Base-by-base conservation (phyloP, 1,140 invertebrate species). In the Drosophila setifemur region DNA sequence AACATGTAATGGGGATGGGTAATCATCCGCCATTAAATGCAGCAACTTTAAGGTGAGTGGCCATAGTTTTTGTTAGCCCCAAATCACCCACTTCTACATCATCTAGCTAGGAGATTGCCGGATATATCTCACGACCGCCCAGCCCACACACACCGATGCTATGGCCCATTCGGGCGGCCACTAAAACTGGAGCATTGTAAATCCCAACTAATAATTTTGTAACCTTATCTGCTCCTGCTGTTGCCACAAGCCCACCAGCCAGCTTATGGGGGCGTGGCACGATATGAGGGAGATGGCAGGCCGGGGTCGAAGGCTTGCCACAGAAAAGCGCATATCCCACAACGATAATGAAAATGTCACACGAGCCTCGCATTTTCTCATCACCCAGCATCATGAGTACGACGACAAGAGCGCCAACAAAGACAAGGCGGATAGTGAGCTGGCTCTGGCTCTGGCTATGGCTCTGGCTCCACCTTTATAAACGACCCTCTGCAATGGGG, bases 281-380 rank as follows among this genome's bases (percentile, higher is more conserved):
- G 12, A n/a, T 3, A 11, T 18, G 23, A 21, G 55, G n/a, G 1
- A 11, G 45, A 14, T 4, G 8, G 11, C 7, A 6, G 25, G 42
- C 37, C 25, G 54, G 71, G 64, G 53, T 50, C 42, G 47, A 35
- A 55, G 52, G 49, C 31, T 31, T 33, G 54, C 18, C 55, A 63
- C 47, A 73, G 79, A 71, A 67, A 85, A 75, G 74, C 75, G 79
- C 82, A 86, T 81, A 86, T 81, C 81, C 81, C 81, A 81, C 82
- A 86, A 86, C 82, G 81, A 86, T 86, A 86, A 86, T 86, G 81
- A 86, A 86, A 86, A 87, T 86, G 81, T 86, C 82, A 86, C 81
- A 87, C 81, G 81, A 86, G 81, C 81, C 81, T 87, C 81, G 81
- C 81, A 86, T 86, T 87, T 86, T 86, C 81, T 81, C 81, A 86